These are phyloP conservation scores for Odocoileus virginianus DNA, from an alignment of 2,113 vertebrate genomes.

Conservation along the genomic window DNA sequence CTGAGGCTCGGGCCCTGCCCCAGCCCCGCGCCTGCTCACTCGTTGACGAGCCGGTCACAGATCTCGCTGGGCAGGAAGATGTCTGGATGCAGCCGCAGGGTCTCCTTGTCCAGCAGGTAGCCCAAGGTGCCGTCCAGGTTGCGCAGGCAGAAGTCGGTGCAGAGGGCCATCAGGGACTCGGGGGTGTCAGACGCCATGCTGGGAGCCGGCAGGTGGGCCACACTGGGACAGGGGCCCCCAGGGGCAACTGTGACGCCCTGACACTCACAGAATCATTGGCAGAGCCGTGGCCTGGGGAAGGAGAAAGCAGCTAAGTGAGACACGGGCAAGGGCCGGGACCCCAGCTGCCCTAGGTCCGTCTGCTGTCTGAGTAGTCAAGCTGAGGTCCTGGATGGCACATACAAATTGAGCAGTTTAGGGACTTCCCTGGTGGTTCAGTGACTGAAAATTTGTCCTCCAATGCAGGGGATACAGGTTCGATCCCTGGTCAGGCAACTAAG, in stretches of 20 bases:
- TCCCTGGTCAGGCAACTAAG: neutral
- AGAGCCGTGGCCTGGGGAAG: conserved; percentile 15
- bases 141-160: conserved; percentile 92
- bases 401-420: neutral
- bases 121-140: conserved; percentile 95
- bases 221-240: conserved; percentile 53
- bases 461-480: neutral
- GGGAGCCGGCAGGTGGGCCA: conserved; percentile 10
- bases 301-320: neutral
- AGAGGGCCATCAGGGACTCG: conserved; percentile 92
- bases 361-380: neutral
- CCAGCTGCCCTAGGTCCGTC: neutral
- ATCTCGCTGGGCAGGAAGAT: conserved; percentile 98
- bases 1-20: neutral
- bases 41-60: conserved; percentile 95
- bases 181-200: conserved; percentile 91
- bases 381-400: neutral
- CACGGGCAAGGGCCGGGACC: neutral
- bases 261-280: conserved; percentile 74
- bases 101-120: conserved; percentile 90
- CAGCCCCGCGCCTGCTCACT: conserved; percentile 78
- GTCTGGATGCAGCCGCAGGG: conserved; percentile 89
- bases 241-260: neutral
- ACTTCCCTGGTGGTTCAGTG: neutral
- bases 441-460: neutral